These are phyloP conservation scores for Drosophila incognita DNA, from an alignment of 2,888 invertebrate genomes.

Conservation along the genomic window DNA sequence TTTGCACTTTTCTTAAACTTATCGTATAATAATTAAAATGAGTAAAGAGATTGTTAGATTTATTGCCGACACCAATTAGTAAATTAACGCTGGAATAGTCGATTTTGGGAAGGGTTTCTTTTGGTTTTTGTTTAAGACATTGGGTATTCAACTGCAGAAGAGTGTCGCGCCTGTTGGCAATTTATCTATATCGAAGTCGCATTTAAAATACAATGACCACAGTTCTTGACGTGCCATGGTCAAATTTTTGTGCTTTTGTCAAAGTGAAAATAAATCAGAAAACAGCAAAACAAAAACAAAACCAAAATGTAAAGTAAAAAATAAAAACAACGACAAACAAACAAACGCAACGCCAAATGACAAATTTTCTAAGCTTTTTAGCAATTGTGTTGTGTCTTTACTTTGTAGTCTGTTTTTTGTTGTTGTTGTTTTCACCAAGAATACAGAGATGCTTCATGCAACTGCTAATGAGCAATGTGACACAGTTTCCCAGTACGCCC, in stretches of 20 bases:
- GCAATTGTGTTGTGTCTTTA: constrained; percentile 48
- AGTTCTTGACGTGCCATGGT: constrained; percentile 77
- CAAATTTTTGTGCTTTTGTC: constrained; percentile 79
- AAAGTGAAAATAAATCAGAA: constrained; percentile 77
- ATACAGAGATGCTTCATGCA: constrained; percentile 69
- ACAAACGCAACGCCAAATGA: constrained; percentile 65
- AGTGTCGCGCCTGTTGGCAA: constrained; percentile 56
- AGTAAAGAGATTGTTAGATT: constrained; percentile 6
- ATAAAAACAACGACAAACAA: constrained; percentile 54
- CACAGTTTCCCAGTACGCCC: constrained; percentile 64
- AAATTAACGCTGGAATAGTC: constrained; percentile 22
- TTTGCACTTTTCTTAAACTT: background rate
- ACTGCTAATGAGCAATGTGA: constrained; percentile 75
- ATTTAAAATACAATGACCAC: constrained; percentile 77
- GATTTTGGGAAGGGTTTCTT: constrained; percentile 14
- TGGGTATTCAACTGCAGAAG: constrained; percentile 11
- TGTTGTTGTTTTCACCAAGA: constrained; percentile 26
- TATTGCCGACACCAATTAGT: constrained; percentile 20
- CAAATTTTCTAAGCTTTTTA: constrained; percentile 63
- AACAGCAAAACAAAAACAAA: constrained; percentile 27
- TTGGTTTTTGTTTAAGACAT: background rate
- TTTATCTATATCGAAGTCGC: constrained; percentile 74
- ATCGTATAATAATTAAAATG: constrained; percentile 21
- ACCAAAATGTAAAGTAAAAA: constrained; percentile 18
- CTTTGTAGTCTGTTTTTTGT: constrained; percentile 3